Base-by-base conservation (phyloP, 2,113 vertebrate genomes). In the Oryzias javanicus region DNA sequence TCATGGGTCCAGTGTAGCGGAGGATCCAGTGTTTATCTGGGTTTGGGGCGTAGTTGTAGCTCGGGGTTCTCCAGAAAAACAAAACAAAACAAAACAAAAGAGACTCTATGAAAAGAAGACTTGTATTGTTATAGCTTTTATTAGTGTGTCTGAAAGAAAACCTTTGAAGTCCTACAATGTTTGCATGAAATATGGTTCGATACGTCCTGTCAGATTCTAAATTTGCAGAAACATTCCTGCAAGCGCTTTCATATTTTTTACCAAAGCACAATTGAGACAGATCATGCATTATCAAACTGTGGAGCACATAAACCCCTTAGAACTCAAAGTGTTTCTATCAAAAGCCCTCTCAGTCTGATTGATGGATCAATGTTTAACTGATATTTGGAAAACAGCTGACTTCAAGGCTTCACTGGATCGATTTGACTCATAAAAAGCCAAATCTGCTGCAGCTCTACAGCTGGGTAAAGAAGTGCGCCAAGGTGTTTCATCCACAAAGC, bases 11-110 rank as follows among this genome's bases (percentile, higher is more conserved):
- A 0, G 96, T 98, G 87, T 98, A 98, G 50, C 97, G 94, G 80
- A 98, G 93, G 87, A 98, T 98, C 97, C 97, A 98, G 84, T 98
- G 97, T 78, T 98, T 98, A 92, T 98, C 97, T 0, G 84, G 93
- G 82, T 98, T 98, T 7, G 97, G 97, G 1, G 96, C 96, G 0
- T 97, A 94, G 91, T 98, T 98, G 55, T 98, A 98, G 87, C 96
- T 98, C 0, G 97, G 96, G 4, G 97, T 98, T 90, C 97, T 98
- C 83, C 60, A 70, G 65, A 52, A 5, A 18, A 10, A n/a, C n/a
- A n/a, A 41, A 19, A 45, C 55, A 0, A 51, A 22, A 27, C 25
- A 27, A 27, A 27, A 27, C 25, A 27, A 5, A 45, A 50, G 20
- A 41, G 10, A 14, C 1, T 18, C 18, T 47, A 10, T 8, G 46